phyloP scores from a whole-genome alignment of 2,113 vertebrate genomes.

The Microcebus jonahi region DNA sequence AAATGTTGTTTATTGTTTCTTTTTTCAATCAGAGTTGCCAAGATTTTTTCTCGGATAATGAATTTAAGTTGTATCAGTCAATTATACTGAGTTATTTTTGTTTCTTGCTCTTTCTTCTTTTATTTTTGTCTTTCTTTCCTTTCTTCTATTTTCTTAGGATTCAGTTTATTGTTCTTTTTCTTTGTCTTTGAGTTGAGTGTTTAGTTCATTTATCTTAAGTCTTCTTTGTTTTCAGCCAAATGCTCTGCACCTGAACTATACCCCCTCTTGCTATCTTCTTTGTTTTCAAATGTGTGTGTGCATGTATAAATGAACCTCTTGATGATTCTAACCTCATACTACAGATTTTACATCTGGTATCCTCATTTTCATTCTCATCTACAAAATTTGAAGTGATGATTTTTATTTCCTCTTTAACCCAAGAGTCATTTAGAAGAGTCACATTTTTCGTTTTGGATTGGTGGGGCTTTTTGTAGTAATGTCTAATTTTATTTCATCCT shows the following conservation, averaged over 20 bases:
- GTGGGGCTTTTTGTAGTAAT: background rate
- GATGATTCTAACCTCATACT: background rate
- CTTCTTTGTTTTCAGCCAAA: background rate
- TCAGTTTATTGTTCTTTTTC: background rate
- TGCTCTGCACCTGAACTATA: too few relatives aligned
- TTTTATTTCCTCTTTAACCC: background rate
- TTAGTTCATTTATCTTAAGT: constrained; percentile 11
- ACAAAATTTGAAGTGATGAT: background rate
- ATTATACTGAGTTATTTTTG: background rate
- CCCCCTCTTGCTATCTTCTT: background rate
- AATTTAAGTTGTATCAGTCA: background rate
- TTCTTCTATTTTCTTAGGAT: background rate
- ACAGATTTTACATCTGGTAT: background rate
- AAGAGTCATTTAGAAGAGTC: background rate
- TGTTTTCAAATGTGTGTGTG: constrained; percentile 12
- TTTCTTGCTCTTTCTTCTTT: background rate
- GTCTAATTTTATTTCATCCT: constrained; percentile 8
- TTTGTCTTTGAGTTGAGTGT: background rate
- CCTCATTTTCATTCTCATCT: background rate
- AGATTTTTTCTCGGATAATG: background rate
- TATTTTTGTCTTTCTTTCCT: background rate
- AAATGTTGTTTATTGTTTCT: background rate
- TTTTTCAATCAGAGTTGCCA: background rate
- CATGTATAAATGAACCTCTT: background rate
- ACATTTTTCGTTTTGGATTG: background rate